These are phyloP conservation scores for Casuarius casuarius DNA, from an alignment of 2,113 vertebrate species.

Conservation along the genomic window DNA sequence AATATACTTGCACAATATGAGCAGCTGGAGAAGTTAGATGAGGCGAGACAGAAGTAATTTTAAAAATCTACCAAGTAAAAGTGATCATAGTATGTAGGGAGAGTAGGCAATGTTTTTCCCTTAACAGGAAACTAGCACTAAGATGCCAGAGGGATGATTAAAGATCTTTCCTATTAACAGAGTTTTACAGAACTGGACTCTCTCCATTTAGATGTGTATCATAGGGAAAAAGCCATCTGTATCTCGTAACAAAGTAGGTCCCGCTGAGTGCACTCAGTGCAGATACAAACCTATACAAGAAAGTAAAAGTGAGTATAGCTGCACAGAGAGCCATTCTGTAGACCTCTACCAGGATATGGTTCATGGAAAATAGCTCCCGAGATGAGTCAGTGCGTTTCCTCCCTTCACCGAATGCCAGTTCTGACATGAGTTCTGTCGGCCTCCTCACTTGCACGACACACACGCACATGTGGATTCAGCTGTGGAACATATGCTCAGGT, in stretches of 20 bases:
- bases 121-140: neutral
- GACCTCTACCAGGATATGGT: neutral
- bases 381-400: neutral
- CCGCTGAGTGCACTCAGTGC: neutral
- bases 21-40: neutral
- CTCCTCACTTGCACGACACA: neutral
- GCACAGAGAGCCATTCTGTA: neutral
- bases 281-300: fast-evolving
- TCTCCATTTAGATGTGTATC: neutral
- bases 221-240: neutral
- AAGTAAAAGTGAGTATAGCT: neutral
- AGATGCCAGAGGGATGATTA: neutral
- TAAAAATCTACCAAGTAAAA: neutral
- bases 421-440: neutral
- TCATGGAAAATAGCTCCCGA: neutral
- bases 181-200: neutral
- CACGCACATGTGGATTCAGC: neutral
- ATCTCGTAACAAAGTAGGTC: too few relatives aligned
- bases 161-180: neutral
- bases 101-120: neutral
- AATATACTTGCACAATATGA: neutral
- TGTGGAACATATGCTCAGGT: neutral
- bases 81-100: neutral
- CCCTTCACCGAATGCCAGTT: fast-evolving
- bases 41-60: neutral